Percentiles rank a stretch among this genome's conserved stretches.
Evolutionary conservation across 2,113 vertebrate species (phyloP).

Genomic region (Hippocampus abdominalis): DNA sequence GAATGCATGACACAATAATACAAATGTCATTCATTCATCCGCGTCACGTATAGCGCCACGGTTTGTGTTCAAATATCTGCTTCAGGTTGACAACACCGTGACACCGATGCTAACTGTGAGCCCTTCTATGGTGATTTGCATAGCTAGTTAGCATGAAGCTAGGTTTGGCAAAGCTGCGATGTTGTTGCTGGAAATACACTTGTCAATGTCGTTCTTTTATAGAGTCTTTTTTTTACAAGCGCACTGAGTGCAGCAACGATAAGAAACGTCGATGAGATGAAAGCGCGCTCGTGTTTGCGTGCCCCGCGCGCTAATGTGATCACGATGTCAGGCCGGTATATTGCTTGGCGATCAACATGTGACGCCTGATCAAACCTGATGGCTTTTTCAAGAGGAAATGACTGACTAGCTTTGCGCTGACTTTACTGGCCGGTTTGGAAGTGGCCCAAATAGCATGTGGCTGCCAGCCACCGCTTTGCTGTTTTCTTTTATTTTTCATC

Average conservation of each 20-base stretch:
- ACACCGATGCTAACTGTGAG: no score
- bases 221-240: no score
- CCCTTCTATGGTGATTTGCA: no score
- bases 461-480: conserved; percentile 42
- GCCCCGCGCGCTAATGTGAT: conserved; percentile 78
- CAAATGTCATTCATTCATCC: no score
- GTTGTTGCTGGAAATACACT: no score
- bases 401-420: conserved; percentile 15
- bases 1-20: no score
- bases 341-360: conserved; percentile 28
- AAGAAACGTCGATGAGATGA: conserved; percentile 70
- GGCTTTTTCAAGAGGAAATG: conserved; percentile 44
- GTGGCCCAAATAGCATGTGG: conserved; percentile 55
- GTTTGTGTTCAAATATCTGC: no score
- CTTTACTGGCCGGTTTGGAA: conserved; percentile 57
- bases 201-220: no score
- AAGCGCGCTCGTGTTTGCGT: conserved; percentile 68
- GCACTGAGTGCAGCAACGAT: conserved; percentile 31
- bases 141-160: no score
- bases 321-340: conserved; percentile 60
- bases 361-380: conserved; percentile 40
- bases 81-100: no score
- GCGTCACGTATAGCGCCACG: no score
- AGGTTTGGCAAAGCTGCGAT: no score
- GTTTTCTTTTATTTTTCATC: conserved; percentile 9